Evolutionary conservation across 1,140 invertebrate species (phyloP), one percentile per base, ranked within the genome.

Genomic region (Eulimnadia texana): DNA sequence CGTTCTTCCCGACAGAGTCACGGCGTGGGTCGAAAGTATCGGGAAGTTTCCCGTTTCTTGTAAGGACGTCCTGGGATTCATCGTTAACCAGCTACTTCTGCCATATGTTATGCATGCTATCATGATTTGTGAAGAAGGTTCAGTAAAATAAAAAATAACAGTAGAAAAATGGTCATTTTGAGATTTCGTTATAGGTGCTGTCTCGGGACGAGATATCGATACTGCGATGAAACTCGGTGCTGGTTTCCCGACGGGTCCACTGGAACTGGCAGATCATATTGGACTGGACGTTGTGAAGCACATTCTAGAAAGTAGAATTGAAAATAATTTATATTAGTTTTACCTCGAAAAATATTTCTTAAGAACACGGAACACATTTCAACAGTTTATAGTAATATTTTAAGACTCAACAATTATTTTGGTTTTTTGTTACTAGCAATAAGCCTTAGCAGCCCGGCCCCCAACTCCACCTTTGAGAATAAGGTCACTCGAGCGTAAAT

Each of bases 31-130:
- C 23, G 83, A 88, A 74, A 71, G 78, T 11, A 76, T 92, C 56
- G 86, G 85, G 33, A 93, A 93, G 74, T 80, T 78, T 11, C 83
- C 84, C 63, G 86, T 92, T 33, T 80, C 82, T 2, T 91, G 88
- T 73, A 84, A 82, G 76, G 89, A 92, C 70, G 91, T 87, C 0
- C 86, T 86, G 27, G 84, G 85, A 61, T 92, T 93, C 71, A 85
- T 93, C 66, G 89, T 93, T 1, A 93, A 93, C 70, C 73, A 88
- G 60, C 74, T 93, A 11, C 71, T 92, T 24, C 82, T 89, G 1
- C 89, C 89, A 6, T 86, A 87, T 67, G 74, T 87, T 60, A 73
- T 79, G 62, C 87, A 92, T 72, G 84, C 86, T 19, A 71, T 90
- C 2, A 72, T 82, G 63, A 78, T 92, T 76, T 72, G 82, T 60